Evolutionary conservation across 2,888 invertebrate genomes (phyloP), one percentile per base, ranked within the genome.

Genomic region (Tetanocera ferruginea): DNA sequence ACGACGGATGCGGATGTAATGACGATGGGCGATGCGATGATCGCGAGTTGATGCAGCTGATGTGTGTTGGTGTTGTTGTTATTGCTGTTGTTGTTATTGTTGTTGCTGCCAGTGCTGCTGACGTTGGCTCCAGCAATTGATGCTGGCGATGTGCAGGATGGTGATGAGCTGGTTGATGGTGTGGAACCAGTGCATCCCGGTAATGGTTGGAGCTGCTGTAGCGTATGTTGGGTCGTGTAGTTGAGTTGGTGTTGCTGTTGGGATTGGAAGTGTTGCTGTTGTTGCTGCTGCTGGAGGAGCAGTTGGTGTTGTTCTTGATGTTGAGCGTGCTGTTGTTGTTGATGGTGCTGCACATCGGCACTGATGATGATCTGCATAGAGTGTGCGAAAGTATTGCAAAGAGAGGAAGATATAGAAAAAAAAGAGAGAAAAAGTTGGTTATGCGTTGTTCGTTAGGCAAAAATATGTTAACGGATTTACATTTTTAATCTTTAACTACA

Each of bases 101-200:
- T 17, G 76, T 81, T 9, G 80, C 52, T 82, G 80, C 73, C 81
- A 75, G 76, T 83, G 72, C 76, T 82, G 81, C 78, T 55, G 80
- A 77, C 55, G 85, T 81, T 72, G 85, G 83, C 82, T 84, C 83
- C 79, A 78, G 84, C 74, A 43, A 81, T 78, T 69, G 83, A 55
- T 14, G 64, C 78, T 34, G 83, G 83, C 69, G 90, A 82, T 86
- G 89, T 82, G 85, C 88, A 83, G 84, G 88, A 83, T 83, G 88
- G 81, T 83, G 88, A 83, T 85, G 88, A 83, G 77, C 83, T 84
- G 78, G 84, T 82, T 69, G 85, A 84, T 60, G 83, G 81, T 75
- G 85, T 84, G 88, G 90, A 79, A 87, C 64, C 64, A 75, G 87
- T 78, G 86, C 83, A 82, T 72, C 82, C 83, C 84, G 85, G 83